phyloP scores from a whole-genome alignment of 2,113 vertebrate species.

The Hemibagrus wyckioides region DNA sequence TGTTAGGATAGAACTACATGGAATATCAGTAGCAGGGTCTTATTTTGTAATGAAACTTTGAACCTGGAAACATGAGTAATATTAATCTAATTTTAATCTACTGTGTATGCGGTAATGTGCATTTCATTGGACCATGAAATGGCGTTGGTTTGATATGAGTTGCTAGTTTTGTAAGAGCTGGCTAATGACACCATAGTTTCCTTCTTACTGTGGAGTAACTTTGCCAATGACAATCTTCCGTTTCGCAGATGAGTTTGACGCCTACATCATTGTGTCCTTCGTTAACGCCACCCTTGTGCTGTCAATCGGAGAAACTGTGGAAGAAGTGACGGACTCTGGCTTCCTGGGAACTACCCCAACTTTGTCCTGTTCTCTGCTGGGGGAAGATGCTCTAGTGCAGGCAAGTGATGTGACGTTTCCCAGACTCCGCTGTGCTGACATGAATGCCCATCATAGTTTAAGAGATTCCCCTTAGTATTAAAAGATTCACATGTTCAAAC shows the following conservation, averaged over 20 bases:
- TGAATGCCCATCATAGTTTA: background rate
- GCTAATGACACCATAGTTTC: background rate
- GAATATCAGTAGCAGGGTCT: background rate
- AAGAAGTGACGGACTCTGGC: constrained; percentile 97
- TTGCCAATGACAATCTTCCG: background rate
- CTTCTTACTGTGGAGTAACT: background rate
- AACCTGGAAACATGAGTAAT: background rate
- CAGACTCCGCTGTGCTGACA: background rate
- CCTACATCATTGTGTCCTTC: constrained; percentile 99
- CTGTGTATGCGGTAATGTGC: background rate
- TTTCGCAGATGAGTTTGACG: constrained; percentile 91
- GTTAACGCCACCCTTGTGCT: constrained; percentile 96
- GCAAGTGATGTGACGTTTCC: constrained; percentile 63
- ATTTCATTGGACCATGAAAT: background rate
- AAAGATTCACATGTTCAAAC: background rate
- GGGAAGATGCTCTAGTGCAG: constrained; percentile 96
- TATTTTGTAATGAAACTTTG: background rate
- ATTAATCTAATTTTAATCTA: background rate
- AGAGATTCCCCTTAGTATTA: background rate
- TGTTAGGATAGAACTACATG: background rate
- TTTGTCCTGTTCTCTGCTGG: constrained; percentile 93
- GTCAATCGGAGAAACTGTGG: constrained; percentile 97
- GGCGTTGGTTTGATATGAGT: background rate
- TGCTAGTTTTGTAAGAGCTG: background rate
- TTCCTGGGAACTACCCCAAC: constrained; percentile 97